Evolutionary conservation across 2,113 vertebrate species (phyloP), one percentile per base, ranked within the genome.

Genomic region (Burhinus oedicnemus): DNA sequence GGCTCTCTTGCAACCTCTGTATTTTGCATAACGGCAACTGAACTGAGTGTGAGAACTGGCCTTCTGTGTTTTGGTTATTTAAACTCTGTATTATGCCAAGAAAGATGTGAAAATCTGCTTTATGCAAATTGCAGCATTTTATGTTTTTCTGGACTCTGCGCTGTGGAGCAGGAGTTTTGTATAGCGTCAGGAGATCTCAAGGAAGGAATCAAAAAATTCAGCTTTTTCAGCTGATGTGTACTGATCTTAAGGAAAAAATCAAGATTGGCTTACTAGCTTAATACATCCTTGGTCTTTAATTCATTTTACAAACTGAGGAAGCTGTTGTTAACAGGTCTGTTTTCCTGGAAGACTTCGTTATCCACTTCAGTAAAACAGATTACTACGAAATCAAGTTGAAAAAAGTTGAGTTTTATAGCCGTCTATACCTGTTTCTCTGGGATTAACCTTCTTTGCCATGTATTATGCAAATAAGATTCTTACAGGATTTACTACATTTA

Each of bases 391-490:
- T 93, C 49, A 54, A 2, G 42, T 16, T 40, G 52, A 30, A 83
- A 87, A 79, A 70, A 84, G 36, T 9, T 3, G 38, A 76, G 38
- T 88, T 95, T 93, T 58, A 27, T 38, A 34, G 77, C 78, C 78
- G 89, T 79, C 75, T 45, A 1, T 27, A 83, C 90, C 90, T 88
- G 62, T 70, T 90, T 61, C 75, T 68, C 38, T 16, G 49, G 5
- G 92, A 85, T 97, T 96, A 97, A 86, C 96, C 87, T 93, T 65
- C 89, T 90, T 34, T 76, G 82, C 72, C 26, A 52, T 66, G 92
- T 22, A 66, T 90, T 94, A 93, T 90, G 88, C 87, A 87, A 94
- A 93, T 69, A 23, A 88, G 79, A 68, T 58, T 74, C 93, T 90
- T 61, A 74, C 8, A 0, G 79, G 92, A 80, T 90, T 94, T 93